A percentile compares a stretch with the other conserved stretches of the same genome.
These are phyloP conservation scores for Theristicus caerulescens DNA, from an alignment of 2,113 vertebrate genomes.

Conservation along the genomic window DNA sequence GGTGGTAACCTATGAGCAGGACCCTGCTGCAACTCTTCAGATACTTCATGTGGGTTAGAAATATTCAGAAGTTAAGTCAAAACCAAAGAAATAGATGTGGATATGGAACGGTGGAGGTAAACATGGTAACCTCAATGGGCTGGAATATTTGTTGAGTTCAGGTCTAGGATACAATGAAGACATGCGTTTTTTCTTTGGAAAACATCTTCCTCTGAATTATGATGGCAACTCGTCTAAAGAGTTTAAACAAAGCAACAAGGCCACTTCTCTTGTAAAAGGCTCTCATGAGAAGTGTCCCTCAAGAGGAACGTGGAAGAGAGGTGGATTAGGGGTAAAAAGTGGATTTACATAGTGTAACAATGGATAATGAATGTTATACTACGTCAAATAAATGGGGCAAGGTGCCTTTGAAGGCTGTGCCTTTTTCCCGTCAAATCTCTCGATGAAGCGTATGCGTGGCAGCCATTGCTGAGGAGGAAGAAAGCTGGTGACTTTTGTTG, in stretches of 20 bases:
- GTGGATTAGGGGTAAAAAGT: not conserved
- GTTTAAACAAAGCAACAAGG: not conserved
- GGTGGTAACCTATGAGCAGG: not conserved
- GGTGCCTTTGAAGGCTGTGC: not conserved
- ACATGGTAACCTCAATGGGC: not conserved
- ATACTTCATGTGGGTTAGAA: not conserved
- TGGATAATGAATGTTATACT: not conserved
- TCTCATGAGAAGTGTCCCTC: not conserved
- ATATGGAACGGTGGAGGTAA: not conserved
- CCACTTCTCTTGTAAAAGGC: not conserved
- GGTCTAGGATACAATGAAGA: not conserved
- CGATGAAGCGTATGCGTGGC: not conserved
- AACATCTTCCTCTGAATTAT: not conserved
- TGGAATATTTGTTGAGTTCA: not conserved
- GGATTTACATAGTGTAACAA: not conserved
- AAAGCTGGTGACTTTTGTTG: not conserved
- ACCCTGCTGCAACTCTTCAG: not conserved
- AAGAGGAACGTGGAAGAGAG: not conserved
- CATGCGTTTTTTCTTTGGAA: not conserved
- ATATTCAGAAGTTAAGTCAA: not conserved
- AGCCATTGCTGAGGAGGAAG: not conserved
- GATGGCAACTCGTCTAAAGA: not conserved
- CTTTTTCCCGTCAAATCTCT: not conserved
- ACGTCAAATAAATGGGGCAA: rapidly evolving
- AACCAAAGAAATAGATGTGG: not conserved